phyloP scores from a whole-genome alignment of 2,113 vertebrate genomes.

The Grammomys surdaster region DNA sequence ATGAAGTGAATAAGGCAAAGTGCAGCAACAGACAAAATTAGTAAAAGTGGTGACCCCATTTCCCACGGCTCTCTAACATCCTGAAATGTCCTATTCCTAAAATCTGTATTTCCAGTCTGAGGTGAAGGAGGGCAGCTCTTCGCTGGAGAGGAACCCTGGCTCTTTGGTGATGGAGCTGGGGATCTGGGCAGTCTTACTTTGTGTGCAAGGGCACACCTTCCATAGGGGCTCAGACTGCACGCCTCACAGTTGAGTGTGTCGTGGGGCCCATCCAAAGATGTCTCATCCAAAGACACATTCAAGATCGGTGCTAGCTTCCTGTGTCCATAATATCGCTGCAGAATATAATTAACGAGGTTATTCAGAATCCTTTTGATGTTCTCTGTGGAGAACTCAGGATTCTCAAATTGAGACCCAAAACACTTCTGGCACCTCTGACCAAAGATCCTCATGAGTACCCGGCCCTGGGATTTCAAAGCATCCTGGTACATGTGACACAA shows the following conservation, averaged over 20 bases:
- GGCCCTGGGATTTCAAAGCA: not conserved
- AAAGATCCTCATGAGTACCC: slow-evolving; percentile 60
- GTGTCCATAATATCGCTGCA: slow-evolving; percentile 19
- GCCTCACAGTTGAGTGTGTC: slow-evolving; percentile 44
- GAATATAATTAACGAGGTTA: slow-evolving; percentile 30
- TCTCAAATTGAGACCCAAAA: slow-evolving; percentile 35
- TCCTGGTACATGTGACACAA: slow-evolving; percentile 48
- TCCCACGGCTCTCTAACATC: not conserved
- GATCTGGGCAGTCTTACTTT: not conserved
- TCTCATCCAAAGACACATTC: not conserved
- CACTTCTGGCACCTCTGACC: slow-evolving; percentile 72
- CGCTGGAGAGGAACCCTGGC: not conserved
- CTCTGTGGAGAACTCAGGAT: slow-evolving; percentile 62
- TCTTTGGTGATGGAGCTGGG: not conserved
- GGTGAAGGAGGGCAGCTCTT: not conserved
- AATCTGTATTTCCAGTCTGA: rapidly evolving
- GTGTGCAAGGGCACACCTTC: rapidly evolving
- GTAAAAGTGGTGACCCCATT: rapidly evolving
- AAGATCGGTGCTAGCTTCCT: not conserved
- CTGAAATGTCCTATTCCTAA: too few species aligned
- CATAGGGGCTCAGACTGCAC: not conserved
- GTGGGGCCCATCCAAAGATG: slow-evolving; percentile 36
- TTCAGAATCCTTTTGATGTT: slow-evolving; percentile 47
- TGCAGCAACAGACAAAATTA: not conserved
- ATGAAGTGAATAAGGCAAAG: not conserved